Evolutionary conservation across 2,797 vertebrate genomes (phyloP).

Genomic region (Gymnopithys bicolor): DNA sequence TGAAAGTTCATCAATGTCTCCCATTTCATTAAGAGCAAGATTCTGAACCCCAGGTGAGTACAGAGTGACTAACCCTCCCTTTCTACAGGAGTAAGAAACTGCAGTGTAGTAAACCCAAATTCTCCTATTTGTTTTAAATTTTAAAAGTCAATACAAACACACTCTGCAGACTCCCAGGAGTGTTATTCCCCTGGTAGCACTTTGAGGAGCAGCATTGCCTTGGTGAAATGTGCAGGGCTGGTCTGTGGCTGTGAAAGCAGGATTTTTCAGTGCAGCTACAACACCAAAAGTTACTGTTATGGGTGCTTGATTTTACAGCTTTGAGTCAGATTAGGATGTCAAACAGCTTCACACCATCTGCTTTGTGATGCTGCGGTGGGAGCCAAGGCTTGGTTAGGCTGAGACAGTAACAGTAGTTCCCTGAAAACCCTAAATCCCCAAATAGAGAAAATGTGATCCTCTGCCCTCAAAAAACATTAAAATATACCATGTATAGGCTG

Average conservation of each 20-base stretch:
- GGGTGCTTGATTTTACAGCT: neutral
- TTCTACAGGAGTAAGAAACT: neutral
- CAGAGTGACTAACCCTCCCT: neutral
- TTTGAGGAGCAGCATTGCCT: neutral
- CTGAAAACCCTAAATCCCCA: neutral
- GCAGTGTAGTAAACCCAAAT: neutral
- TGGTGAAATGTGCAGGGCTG: neutral
- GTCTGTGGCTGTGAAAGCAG: neutral
- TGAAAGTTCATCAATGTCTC: neutral
- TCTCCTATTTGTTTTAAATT: neutral
- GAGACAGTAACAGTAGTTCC: neutral
- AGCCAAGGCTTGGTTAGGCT: neutral
- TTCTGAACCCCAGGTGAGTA: neutral
- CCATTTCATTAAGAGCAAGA: neutral
- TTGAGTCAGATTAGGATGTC: neutral
- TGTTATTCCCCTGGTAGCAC: neutral
- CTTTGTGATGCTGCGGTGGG: neutral
- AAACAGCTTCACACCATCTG: neutral
- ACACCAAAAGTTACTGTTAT: neutral
- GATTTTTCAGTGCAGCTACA: neutral
- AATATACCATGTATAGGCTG: neutral
- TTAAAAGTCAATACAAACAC: neutral
- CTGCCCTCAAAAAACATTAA: neutral
- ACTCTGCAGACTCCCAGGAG: neutral
- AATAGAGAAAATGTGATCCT: neutral